Evolutionary conservation across 2,113 vertebrate genomes (phyloP), one percentile per base, ranked within the genome.

Genomic region (Paedocypris sp.): DNA sequence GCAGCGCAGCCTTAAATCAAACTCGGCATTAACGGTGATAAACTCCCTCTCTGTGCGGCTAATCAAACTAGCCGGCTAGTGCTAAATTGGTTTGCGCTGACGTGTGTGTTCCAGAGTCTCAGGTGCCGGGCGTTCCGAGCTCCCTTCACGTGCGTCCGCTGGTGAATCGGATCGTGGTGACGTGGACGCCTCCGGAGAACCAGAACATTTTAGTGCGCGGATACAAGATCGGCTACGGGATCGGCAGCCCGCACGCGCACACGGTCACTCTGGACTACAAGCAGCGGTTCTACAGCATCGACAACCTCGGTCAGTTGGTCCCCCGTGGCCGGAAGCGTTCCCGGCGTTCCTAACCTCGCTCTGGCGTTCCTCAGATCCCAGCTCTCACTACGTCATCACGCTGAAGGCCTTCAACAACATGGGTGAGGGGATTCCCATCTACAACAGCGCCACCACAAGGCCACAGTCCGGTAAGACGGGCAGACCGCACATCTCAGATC

Each of bases 201-300:
- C 93, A 94, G 82, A 89, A 98, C 70, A 88, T 97, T 0, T 90
- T 99, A 71, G 94, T 99, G 46, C 82, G 95, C 10, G 95, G 95
- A 4, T 99, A 99, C 10, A 87, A 85, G 2, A 99, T 99, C 6
- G 91, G 91, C 6, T 99, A 99, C 0, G 95, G 95, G 48, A 83
- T 99, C 2, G 95, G 95, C 56, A 98, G 92, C 25, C 95, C 94
- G 4, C 93, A 99, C 0, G 89, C 95, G 0, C 92, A 97, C 83
- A 97, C 91, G 66, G 89, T 97, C 79, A 92, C 91, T 60, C 92
- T 99, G 75, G 94, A 99, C 82, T 91, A 97, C 66, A 99, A 98
- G 10, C 95, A 99, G 67, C 90, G 94, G 58, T 99, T 97, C 68
- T 99, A 92, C 77, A 96, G 92, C 62, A 99, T 99, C 1, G 94